Base-by-base conservation (phyloP, 2,797 vertebrate species). In the Vireo griseus region DNA sequence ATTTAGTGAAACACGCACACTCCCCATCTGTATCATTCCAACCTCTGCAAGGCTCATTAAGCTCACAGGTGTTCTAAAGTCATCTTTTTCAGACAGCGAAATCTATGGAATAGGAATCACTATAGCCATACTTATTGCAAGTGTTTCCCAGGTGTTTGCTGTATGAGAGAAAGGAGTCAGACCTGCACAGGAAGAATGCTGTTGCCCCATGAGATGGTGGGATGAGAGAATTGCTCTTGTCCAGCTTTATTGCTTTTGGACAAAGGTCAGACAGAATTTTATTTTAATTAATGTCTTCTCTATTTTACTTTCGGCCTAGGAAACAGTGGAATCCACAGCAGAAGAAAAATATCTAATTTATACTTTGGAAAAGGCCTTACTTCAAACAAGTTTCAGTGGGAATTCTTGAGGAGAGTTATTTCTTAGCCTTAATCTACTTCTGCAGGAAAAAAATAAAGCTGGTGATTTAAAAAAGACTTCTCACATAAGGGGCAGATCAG, bases 231-330 rank as follows among this genome's bases (percentile, higher is more conserved):
- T 24, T 47, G 51, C 44, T 82, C 74, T 75, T 75, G 65, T 62
- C 72, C 58, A 81, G 61, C 90, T 90, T 91, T 61, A 86, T 11
- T 77, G 88, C 31, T 73, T 50, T 76, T 37, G 73, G 67, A 86
- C 86, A 87, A 93, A 90, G 78, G 92, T 96, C 95, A 96, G 59
- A 57, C 28, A 87, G 59, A 79, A 76, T 22, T 61, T 35, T 8
- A 35, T 47, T 83, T 86, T 52, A 77, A 68, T 62, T 85, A 26
- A 16, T 16, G 18, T 35, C 31, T 76, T 65, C 39, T 48, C 44
- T 62, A 28, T 42, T 79, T 58, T 61, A 52, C 28, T 77, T 75
- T 45, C 42, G 31, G 55, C 17, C 55, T 15, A 42, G 0, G 1
- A 76, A 78, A 79, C 19, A 77, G 24, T 42, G 55, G 37, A 71